Conservation (phyloP, 2,797 vertebrate species). For the Gymnoscopelus microlampas region DNA sequence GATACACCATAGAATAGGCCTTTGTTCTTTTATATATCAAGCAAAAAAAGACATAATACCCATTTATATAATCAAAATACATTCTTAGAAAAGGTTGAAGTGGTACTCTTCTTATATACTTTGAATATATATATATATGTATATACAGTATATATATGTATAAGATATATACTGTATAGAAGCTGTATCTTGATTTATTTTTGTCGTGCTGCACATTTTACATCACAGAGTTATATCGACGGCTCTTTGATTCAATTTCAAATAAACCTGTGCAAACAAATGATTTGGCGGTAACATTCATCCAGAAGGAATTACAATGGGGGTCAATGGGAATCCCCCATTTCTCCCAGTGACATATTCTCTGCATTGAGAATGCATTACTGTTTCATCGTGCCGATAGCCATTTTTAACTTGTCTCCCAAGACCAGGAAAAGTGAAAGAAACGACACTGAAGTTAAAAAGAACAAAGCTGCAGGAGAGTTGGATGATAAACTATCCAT, state of each 20-base stretch:
- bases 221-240: constrained; percentile 71
- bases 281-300: constrained; percentile 67
- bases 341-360: constrained; percentile 30
- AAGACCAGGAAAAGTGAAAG: constrained; percentile 46
- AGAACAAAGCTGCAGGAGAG: constrained; percentile 36
- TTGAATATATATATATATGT: constrained; percentile 64
- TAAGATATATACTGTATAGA: constrained; percentile 38
- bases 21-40: constrained; percentile 60
- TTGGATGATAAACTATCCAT: constrained; percentile 18
- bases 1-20: constrained; percentile 50
- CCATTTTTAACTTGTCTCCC: constrained; percentile 47
- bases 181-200: constrained; percentile 60
- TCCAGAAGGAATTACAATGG: constrained; percentile 51
- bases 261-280: constrained; percentile 55
- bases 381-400: constrained; percentile 55
- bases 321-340: constrained; percentile 35
- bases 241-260: constrained; percentile 58
- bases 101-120: constrained; percentile 68
- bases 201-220: constrained; percentile 74
- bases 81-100: constrained; percentile 83
- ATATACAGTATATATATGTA: constrained; percentile 47
- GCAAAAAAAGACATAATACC: constrained; percentile 59
- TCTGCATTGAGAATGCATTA: constrained; percentile 47
- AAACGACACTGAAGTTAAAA: constrained; percentile 42
- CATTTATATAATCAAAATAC: constrained; percentile 84